Conservation (phyloP, 2,888 invertebrate species). For the Cactoblastis cactorum region DNA sequence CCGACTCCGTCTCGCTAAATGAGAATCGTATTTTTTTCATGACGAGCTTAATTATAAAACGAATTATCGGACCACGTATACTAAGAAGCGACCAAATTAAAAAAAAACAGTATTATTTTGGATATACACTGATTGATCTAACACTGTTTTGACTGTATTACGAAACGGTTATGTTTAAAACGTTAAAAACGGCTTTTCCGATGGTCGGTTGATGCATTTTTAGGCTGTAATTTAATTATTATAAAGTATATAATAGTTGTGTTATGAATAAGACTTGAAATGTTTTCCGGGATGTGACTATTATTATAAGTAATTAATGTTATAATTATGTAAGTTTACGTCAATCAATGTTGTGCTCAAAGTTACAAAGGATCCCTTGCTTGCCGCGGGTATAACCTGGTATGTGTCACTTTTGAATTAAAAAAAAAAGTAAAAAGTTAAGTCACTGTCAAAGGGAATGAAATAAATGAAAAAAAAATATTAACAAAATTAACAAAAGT, state of each 20-base stretch:
- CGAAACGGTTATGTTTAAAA: not conserved
- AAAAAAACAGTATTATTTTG: constrained; percentile 7
- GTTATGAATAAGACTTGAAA: constrained; percentile 24
- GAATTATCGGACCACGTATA: not conserved
- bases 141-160: not conserved
- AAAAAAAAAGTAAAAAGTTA: too few relatives aligned
- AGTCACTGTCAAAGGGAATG: too few relatives aligned
- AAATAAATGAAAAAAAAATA: too few relatives aligned
- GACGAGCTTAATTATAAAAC: not conserved
- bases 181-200: constrained; percentile 3
- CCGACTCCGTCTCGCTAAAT: too few relatives aligned
- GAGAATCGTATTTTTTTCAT: too few relatives aligned
- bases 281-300: constrained; percentile 56
- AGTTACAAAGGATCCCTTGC: not conserved
- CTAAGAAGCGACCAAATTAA: constrained; percentile 2
- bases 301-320: constrained; percentile 35
- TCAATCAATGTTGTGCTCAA: constrained; percentile 9
- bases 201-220: not conserved
- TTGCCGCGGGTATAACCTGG: not conserved
- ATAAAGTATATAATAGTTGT: constrained; percentile 41
- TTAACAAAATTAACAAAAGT: too few relatives aligned
- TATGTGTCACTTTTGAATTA: not conserved
- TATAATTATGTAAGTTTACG: constrained; percentile 8
- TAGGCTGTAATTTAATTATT: constrained; percentile 19
- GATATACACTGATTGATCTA: constrained; percentile 5